Percentiles rank a stretch among this genome's conserved stretches.
These are phyloP conservation scores for Entomobrya multifasciata DNA, from an alignment of 2,888 invertebrate species.

Conservation along the genomic window DNA sequence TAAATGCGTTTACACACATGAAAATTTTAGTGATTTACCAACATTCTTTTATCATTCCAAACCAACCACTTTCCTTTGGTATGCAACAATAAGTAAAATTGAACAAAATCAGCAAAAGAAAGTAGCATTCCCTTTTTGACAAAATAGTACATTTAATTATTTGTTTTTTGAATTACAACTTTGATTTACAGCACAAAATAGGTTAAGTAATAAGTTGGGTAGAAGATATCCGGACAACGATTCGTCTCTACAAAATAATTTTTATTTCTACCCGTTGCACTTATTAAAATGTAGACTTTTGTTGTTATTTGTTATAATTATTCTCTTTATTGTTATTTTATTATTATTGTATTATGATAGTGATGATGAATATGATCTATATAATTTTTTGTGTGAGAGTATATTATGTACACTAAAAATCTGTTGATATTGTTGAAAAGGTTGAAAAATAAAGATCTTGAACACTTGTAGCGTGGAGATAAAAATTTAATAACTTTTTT, in stretches of 20 bases:
- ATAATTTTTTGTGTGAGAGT: conserved; percentile 65
- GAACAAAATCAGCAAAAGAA: neutral
- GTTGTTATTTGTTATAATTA: conserved; percentile 27
- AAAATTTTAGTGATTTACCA: conserved; percentile 17
- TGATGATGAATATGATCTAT: conserved; percentile 60
- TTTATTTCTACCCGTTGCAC: conserved; percentile 33
- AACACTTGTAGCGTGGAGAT: conserved; percentile 71
- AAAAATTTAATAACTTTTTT: conserved; percentile 28
- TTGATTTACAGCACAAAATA: no score
- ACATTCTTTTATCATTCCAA: neutral
- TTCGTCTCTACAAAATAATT: neutral
- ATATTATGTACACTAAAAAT: conserved; percentile 62
- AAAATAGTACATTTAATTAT: conserved; percentile 3
- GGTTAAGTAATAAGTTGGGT: no score
- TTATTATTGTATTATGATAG: conserved; percentile 41
- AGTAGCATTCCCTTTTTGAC: neutral
- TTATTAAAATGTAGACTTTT: conserved; percentile 10
- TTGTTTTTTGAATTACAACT: neutral
- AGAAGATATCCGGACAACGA: neutral
- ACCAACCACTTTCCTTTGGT: neutral
- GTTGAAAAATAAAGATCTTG: conserved; percentile 74
- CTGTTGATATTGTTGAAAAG: conserved; percentile 68
- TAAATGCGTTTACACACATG: conserved; percentile 35
- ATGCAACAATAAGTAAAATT: neutral
- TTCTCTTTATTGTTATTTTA: conserved; percentile 21